Evolutionary conservation across 1,140 invertebrate species (phyloP).

Genomic region (Ceratina australensis): DNA sequence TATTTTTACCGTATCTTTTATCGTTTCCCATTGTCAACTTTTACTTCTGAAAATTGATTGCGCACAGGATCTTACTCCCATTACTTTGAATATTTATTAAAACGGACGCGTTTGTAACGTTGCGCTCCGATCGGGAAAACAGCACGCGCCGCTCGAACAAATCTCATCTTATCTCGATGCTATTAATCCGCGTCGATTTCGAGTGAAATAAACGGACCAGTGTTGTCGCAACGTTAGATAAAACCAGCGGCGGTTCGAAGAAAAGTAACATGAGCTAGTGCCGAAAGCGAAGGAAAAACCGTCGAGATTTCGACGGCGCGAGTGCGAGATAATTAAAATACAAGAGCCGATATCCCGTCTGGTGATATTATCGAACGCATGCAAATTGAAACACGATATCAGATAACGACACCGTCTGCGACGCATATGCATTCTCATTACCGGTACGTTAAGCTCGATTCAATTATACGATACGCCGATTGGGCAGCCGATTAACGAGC

Average conservation of each 20-base stretch:
- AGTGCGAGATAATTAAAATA: conserved; percentile 32
- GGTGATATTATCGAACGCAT: conserved; percentile 46
- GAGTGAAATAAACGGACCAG: neutral
- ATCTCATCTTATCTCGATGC: neutral
- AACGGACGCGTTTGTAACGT: neutral
- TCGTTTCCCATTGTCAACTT: no score
- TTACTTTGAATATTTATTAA: neutral
- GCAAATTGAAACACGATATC: conserved; percentile 50
- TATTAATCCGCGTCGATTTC: conserved; percentile 16
- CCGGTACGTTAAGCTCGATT: conserved; percentile 39
- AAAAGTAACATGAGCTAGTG: no score
- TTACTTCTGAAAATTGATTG: no score
- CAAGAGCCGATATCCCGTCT: conserved; percentile 9
- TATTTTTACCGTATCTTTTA: no score
- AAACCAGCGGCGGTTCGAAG: no score
- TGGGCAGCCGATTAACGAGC: conserved; percentile 16
- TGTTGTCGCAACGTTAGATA: neutral
- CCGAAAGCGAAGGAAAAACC: neutral
- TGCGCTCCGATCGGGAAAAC: neutral
- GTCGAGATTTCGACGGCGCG: neutral
- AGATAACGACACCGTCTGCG: conserved; percentile 35
- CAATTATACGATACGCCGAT: conserved; percentile 46
- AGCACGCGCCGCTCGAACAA: neutral
- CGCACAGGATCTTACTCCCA: no score
- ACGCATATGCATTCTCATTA: conserved; percentile 46